phyloP scores from a whole-genome alignment of 2,797 vertebrate species.

The Pangasius mekongensis region DNA sequence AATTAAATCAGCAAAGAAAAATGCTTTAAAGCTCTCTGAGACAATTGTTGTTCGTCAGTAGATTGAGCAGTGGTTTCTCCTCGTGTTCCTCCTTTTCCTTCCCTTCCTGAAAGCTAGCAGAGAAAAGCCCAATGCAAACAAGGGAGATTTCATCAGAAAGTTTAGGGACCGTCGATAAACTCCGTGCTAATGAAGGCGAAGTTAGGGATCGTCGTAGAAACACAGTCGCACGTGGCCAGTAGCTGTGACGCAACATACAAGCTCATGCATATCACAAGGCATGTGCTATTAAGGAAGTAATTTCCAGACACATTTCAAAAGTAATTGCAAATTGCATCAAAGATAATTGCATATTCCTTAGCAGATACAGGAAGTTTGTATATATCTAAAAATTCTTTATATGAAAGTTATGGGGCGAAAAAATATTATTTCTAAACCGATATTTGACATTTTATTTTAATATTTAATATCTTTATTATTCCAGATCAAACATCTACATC shows the following conservation, averaged over 20 bases:
- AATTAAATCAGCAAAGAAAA: not conserved
- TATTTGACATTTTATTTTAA: too few species aligned
- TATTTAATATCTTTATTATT: too few species aligned
- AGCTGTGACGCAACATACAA: not conserved
- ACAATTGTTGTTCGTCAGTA: not conserved
- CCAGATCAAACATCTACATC: too few species aligned
- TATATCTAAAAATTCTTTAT: too few species aligned
- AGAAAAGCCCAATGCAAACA: conserved; percentile 29
- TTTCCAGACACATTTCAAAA: too few species aligned
- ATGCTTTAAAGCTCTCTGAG: not conserved
- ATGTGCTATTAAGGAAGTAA: too few species aligned
- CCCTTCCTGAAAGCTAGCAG: conserved; percentile 24
- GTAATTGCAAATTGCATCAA: too few species aligned
- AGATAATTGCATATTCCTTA: too few species aligned
- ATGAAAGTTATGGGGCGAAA: too few species aligned
- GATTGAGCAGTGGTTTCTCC: not conserved
- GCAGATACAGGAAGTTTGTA: too few species aligned
- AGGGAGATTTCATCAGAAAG: conserved; percentile 80
- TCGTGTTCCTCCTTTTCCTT: conserved; percentile 1
- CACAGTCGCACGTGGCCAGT: not conserved
- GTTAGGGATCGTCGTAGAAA: conserved; percentile 62
- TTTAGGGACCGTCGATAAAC: conserved; percentile 64
- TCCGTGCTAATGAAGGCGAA: not conserved
- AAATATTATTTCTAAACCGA: too few species aligned
- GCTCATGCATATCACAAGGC: not conserved